phyloP scores from a whole-genome alignment of 2,888 invertebrate species.

The Epistrophe grossulariae region DNA sequence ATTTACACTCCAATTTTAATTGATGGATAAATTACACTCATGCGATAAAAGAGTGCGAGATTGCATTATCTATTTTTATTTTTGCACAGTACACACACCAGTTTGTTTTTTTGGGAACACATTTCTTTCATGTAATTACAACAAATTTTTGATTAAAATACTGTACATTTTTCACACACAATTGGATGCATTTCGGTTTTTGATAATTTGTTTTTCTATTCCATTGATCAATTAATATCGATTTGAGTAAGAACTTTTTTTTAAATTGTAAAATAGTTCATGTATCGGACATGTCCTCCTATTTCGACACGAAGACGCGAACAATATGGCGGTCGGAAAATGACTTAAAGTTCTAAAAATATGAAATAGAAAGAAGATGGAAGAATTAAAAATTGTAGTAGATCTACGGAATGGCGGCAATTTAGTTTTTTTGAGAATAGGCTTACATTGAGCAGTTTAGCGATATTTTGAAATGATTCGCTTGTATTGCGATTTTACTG shows the following conservation, averaged over 20 bases:
- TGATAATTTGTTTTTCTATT: conserved; percentile 69
- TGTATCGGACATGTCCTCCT: conserved; percentile 78
- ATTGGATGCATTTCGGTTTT: not conserved
- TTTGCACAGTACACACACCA: conserved; percentile 38
- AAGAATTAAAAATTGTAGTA: conserved; percentile 57
- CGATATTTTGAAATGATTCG: too few species aligned
- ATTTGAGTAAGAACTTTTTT: conserved; percentile 77
- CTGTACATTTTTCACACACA: conserved; percentile 31
- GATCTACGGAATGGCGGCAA: conserved; percentile 49
- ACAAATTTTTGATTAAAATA: conserved; percentile 6
- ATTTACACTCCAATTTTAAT: not conserved
- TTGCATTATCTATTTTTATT: conserved; percentile 30
- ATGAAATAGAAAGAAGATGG: conserved; percentile 39
- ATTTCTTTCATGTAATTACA: conserved; percentile 29
- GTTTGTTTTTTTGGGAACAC: conserved; percentile 16
- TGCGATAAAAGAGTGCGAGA: not conserved
- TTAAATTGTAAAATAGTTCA: conserved; percentile 79
- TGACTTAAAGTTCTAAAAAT: conserved; percentile 74
- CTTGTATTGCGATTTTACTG: too few species aligned
- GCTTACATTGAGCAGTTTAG: conserved; percentile 34
- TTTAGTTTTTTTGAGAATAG: conserved; percentile 4
- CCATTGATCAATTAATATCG: conserved; percentile 71
- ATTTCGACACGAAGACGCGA: conserved; percentile 78
- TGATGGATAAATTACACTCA: conserved; percentile 11
- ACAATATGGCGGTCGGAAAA: conserved; percentile 77